Conservation (phyloP, 2,797 vertebrate genomes). For the Hyperoplus lanceolatus region DNA sequence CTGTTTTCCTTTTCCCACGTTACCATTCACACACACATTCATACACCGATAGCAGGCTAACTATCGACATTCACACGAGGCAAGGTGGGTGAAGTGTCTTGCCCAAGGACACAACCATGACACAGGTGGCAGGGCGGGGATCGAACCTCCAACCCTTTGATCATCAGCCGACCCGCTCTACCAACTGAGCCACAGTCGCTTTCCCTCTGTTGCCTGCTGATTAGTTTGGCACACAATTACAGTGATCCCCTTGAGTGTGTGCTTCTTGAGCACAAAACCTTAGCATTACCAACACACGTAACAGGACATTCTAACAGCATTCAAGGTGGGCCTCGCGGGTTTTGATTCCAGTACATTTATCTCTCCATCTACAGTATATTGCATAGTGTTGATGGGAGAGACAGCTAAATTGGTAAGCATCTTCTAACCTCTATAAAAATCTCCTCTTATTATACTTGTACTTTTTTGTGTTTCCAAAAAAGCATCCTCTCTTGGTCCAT, state of each 20-base stretch:
- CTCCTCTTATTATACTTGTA: slow-evolving; percentile 3
- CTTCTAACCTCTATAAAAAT: slow-evolving; percentile 12
- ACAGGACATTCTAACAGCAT: slow-evolving; percentile 52
- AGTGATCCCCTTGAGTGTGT: slow-evolving; percentile 22
- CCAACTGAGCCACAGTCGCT: too few species aligned
- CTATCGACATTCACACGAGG: too few species aligned
- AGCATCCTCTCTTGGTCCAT: slow-evolving; percentile 4
- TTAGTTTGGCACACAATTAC: slow-evolving; percentile 60
- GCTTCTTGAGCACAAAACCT: background rate
- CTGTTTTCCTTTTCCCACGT: too few species aligned
- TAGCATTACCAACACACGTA: slow-evolving; percentile 5
- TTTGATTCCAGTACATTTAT: slow-evolving; percentile 23
- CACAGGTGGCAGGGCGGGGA: too few species aligned
- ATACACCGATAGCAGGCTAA: too few species aligned
- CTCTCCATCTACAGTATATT: slow-evolving; percentile 57
- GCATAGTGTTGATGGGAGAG: slow-evolving; percentile 66
- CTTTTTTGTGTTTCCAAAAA: slow-evolving; percentile 26
- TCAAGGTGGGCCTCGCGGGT: slow-evolving; percentile 36
- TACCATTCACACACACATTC: too few species aligned
- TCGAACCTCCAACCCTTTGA: too few species aligned
- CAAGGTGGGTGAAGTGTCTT: too few species aligned
- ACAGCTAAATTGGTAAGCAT: slow-evolving; percentile 20
- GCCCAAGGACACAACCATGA: too few species aligned
- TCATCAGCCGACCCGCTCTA: too few species aligned
- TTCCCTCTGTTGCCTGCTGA: slow-evolving; percentile 15